Conservation (phyloP, 2,888 invertebrate species). For the Orthonychiurus folsomi region DNA sequence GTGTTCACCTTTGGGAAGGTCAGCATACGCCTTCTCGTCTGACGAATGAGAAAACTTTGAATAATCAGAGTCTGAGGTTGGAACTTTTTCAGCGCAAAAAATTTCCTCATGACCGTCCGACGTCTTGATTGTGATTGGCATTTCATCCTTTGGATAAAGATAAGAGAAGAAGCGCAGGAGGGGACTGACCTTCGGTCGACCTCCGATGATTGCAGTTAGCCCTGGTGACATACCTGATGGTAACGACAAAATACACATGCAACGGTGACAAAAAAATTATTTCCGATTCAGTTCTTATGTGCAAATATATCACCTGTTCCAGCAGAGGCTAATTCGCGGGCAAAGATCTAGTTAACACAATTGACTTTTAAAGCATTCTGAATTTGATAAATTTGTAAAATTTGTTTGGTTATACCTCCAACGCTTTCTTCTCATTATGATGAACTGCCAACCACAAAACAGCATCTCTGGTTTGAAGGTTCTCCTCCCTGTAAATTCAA, state of each 20-base stretch:
- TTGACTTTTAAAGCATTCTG: not conserved
- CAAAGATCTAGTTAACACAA: conserved; percentile 41
- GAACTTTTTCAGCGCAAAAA: conserved; percentile 8
- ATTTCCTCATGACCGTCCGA: conserved; percentile 38
- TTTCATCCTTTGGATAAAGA: conserved; percentile 44
- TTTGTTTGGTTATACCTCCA: conserved; percentile 42
- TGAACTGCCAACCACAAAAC: conserved; percentile 48
- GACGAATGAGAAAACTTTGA: not conserved
- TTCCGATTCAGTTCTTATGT: too few species aligned
- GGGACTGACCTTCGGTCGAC: conserved; percentile 48
- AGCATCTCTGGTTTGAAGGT: conserved; percentile 43
- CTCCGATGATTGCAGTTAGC: conserved; percentile 42
- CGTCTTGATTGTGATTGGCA: conserved; percentile 41
- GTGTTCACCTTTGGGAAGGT: conserved; percentile 12
- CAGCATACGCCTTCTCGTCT: conserved; percentile 1
- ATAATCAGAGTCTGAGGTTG: conserved; percentile 4
- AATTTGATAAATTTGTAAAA: not conserved
- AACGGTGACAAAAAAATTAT: too few species aligned
- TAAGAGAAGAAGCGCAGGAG: conserved; percentile 47
- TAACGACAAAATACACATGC: too few species aligned
- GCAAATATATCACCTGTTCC: conserved; percentile 48
- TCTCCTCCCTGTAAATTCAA: conserved; percentile 15
- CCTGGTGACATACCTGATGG: conserved; percentile 50
- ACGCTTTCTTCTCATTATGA: conserved; percentile 46
- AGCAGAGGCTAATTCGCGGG: conserved; percentile 48